These are phyloP conservation scores for Gymnoscelis rufifasciata DNA, from an alignment of 2,888 invertebrate species.

Conservation along the genomic window DNA sequence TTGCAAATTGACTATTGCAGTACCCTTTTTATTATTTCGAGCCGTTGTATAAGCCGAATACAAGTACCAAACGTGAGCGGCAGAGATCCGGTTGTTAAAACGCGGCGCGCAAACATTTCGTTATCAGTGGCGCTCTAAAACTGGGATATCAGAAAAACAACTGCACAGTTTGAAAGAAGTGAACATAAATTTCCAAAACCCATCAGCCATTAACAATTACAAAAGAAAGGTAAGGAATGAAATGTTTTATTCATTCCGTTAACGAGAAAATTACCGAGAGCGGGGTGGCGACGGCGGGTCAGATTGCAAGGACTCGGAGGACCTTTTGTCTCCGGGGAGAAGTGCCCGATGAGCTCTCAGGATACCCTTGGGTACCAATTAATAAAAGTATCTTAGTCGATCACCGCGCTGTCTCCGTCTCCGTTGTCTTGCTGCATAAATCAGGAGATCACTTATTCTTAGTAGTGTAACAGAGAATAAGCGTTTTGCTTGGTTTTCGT, in stretches of 20 bases:
- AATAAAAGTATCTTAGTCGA: conserved; percentile 55
- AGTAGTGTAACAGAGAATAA: conserved; percentile 6
- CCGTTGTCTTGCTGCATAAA: conserved; percentile 41
- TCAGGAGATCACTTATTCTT: conserved; percentile 15
- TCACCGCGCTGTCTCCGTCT: conserved; percentile 46
- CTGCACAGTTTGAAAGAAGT: conserved; percentile 39
- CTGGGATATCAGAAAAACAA: conserved; percentile 27
- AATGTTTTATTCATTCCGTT: conserved; percentile 79
- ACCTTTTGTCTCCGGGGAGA: conserved; percentile 71
- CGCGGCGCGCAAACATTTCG: conserved; percentile 22
- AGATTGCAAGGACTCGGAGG: conserved; percentile 71
- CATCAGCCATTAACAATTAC: conserved; percentile 77
- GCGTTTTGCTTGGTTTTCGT: not conserved
- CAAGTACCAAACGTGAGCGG: conserved; percentile 19
- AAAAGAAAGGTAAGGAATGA: conserved; percentile 77
- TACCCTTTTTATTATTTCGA: conserved; percentile 44
- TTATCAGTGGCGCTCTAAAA: conserved; percentile 33
- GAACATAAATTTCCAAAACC: conserved; percentile 72
- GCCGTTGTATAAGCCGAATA: conserved; percentile 27
- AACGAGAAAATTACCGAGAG: conserved; percentile 77
- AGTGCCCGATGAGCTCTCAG: conserved; percentile 68
- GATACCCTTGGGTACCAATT: conserved; percentile 63
- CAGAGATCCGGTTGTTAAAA: conserved; percentile 25
- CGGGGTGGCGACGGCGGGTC: conserved; percentile 64
- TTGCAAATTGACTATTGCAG: conserved; percentile 55